Conservation (phyloP, 2,113 vertebrate genomes). For the Brienomyrus brachyistius region DNA sequence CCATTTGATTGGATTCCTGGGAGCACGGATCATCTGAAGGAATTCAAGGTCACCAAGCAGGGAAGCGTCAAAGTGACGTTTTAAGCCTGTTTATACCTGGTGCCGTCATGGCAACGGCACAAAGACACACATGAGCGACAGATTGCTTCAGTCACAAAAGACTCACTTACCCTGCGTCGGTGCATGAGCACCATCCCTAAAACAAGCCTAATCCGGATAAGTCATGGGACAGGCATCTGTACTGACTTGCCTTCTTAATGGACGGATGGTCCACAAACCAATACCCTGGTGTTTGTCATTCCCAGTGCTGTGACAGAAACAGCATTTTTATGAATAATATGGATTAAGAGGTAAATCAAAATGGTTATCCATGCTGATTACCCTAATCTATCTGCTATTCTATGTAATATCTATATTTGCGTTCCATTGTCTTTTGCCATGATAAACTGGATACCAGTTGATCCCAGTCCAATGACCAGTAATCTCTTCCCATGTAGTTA, state of each 20-base stretch:
- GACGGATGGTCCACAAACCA: background rate
- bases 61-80: background rate
- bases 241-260: background rate
- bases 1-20: background rate
- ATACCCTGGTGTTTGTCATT: background rate
- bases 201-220: background rate
- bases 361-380: background rate
- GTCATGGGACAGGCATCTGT: background rate
- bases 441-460: background rate
- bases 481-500: background rate
- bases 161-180: background rate
- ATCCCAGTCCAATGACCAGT: background rate
- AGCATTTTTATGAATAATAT: background rate
- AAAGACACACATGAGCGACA: background rate
- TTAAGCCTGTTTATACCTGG: background rate
- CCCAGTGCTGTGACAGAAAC: background rate
- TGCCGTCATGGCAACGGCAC: background rate
- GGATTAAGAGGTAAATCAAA: background rate
- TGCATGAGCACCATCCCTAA: background rate
- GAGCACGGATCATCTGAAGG: background rate
- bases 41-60: background rate
- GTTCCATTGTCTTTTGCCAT: background rate
- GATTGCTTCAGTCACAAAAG: background rate
- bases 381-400: background rate
- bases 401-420: background rate